These are phyloP conservation scores for Argyra leucocephala DNA, from an alignment of 2,888 invertebrate genomes.

Conservation along the genomic window DNA sequence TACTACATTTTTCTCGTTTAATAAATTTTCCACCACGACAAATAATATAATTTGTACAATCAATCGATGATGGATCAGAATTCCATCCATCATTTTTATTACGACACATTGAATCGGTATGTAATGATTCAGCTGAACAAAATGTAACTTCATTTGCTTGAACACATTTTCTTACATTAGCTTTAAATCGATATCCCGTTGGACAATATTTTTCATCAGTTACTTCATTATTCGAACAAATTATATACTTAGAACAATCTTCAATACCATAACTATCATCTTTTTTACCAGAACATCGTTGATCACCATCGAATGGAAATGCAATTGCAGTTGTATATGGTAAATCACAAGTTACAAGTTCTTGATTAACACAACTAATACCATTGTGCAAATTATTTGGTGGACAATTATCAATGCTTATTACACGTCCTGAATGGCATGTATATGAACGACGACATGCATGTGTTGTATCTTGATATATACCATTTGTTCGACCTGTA, in stretches of 20 bases:
- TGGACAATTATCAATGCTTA: slow-evolving; percentile 46
- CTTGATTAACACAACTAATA: slow-evolving; percentile 41
- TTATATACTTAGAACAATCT: slow-evolving; percentile 33
- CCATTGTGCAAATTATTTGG: slow-evolving; percentile 48
- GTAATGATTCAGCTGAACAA: slow-evolving; percentile 20
- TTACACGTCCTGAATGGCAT: slow-evolving; percentile 47
- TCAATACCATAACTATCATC: slow-evolving; percentile 34
- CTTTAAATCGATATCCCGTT: slow-evolving; percentile 31
- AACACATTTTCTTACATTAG: slow-evolving; percentile 28
- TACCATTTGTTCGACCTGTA: slow-evolving; percentile 49
- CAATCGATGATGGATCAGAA: slow-evolving; percentile 32
- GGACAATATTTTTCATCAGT: slow-evolving; percentile 33
- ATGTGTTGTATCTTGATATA: slow-evolving; percentile 50
- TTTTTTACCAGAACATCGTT: slow-evolving; percentile 29
- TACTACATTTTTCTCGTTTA: slow-evolving; percentile 30
- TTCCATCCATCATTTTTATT: slow-evolving; percentile 34
- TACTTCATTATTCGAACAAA: slow-evolving; percentile 32
- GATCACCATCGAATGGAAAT: slow-evolving; percentile 29
- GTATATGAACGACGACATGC: slow-evolving; percentile 47
- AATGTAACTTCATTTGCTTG: slow-evolving; percentile 24
- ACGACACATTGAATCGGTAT: slow-evolving; percentile 24
- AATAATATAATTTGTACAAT: slow-evolving; percentile 35
- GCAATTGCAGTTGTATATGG: slow-evolving; percentile 40
- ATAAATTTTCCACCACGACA: slow-evolving; percentile 32
- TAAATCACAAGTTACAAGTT: slow-evolving; percentile 44